Conservation (phyloP, 2,888 invertebrate species). For the Digitonthophagus gazella region DNA sequence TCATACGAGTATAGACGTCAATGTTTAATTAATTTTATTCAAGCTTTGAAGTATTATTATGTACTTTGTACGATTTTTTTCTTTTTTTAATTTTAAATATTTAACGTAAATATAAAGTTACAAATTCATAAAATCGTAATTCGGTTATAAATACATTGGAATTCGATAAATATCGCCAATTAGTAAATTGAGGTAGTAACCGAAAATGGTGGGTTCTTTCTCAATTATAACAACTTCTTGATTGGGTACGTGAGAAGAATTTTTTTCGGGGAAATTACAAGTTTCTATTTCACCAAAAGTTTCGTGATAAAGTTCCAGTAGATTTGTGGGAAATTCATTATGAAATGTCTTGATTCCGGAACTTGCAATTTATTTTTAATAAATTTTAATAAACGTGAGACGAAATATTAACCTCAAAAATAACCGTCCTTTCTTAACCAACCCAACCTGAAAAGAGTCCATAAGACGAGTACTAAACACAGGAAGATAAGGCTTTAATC, state of each 20-base stretch:
- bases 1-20: no score
- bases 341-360: no score
- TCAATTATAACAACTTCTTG: neutral
- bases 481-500: neutral
- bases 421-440: neutral
- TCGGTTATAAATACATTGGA: no score
- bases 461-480: neutral
- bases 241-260: neutral
- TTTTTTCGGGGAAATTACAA: neutral
- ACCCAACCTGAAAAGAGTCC: neutral
- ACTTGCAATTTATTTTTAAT: neutral
- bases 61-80: no score
- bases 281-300: neutral
- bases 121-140: no score
- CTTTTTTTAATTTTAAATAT: no score
- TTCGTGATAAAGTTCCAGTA: neutral
- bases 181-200: neutral
- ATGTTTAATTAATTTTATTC: no score
- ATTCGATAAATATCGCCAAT: no score
- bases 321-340: neutral
- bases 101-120: no score
- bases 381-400: neutral
- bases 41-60: no score
- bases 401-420: neutral
- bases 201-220: neutral